Base-by-base conservation (phyloP, 2,113 vertebrate species). In the Syrmaticus mikado region DNA sequence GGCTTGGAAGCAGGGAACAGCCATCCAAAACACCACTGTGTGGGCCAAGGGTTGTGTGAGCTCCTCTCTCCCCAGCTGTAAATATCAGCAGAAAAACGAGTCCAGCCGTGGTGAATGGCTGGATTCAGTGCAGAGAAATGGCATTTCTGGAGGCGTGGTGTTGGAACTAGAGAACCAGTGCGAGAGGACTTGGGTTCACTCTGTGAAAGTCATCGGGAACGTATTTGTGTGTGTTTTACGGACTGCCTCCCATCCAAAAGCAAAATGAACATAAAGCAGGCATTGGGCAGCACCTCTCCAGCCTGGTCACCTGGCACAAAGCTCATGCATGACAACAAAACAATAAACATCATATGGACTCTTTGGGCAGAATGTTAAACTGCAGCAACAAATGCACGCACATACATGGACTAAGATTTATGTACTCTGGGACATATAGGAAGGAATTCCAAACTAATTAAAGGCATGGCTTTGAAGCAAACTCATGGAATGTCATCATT, bases 1-100 rank as follows among this genome's bases (percentile, higher is more conserved):
- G 87, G 92, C 76, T 82, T 67, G 16, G 83, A 86, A 92, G 75
- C 1, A 46, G 77, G 70, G 65, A 73, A 24, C 66, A 61, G 30
- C 27, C 13, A 0, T 10, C 41, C 66, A 30, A 75, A 67, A 18
- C 5, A 71, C 45, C 46, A 7, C 2, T 20, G 43, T 53, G 70
- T n/a, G 32, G 48, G 72, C 58, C 72, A 24, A 34, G 32, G 68
- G 16, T 6, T 36, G 10, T 9, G 34, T 24, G 73, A 4, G 43
- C 28, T 91, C 11, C 27, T 52, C 21, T 83, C 21, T 57, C 27
- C 40, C n/a, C 13, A 1, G 2, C 8, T 57, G 41, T 58, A 80
- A 93, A 62, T 32, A 65, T 6, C 17, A 52, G 43, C 58, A 27
- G 79, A 74, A 78, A 74, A 60, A 65, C 24, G 6, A 78, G 50